Percentiles rank a stretch among this genome's conserved stretches.
Conservation (phyloP, 2,888 invertebrate genomes). For the Cosmorhoe ocellata region DNA sequence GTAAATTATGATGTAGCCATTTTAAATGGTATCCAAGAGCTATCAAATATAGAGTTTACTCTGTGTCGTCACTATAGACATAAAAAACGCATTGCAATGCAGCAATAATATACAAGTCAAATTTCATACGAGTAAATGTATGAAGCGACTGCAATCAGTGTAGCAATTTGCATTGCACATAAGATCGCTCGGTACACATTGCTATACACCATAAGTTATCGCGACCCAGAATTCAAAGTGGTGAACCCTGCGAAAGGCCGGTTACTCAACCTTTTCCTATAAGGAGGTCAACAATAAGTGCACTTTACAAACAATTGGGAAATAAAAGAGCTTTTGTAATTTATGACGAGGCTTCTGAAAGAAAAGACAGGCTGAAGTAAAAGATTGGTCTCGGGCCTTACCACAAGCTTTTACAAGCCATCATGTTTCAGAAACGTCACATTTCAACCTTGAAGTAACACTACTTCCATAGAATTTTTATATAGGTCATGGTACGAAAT, state of each 20-base stretch:
- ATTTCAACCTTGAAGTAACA: too few relatives aligned
- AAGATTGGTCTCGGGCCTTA: too few relatives aligned
- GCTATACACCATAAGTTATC: constrained; percentile 20
- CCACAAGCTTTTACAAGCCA: too few relatives aligned
- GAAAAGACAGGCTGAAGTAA: not conserved
- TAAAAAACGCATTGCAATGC: too few relatives aligned
- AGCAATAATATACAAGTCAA: not conserved
- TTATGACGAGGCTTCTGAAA: not conserved
- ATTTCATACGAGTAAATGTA: not conserved
- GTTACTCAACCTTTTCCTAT: constrained; percentile 16
- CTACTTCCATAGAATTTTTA: too few relatives aligned
- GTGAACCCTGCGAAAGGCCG: constrained; percentile 5
- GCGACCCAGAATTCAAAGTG: constrained; percentile 16
- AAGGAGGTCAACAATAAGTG: constrained; percentile 49
- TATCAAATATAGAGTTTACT: too few relatives aligned
- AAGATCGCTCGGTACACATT: constrained; percentile 1
- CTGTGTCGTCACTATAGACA: too few relatives aligned
- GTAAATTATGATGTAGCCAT: too few relatives aligned
- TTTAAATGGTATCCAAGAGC: too few relatives aligned
- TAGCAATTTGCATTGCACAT: constrained; percentile 8
- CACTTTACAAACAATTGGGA: constrained; percentile 40
- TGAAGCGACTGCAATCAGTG: constrained; percentile 15
- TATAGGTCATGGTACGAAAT: too few relatives aligned
- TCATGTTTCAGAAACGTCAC: too few relatives aligned
- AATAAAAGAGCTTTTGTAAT: constrained; percentile 24